Conservation (phyloP, 1,140 invertebrate genomes). For the Scaptodrosophila lebanonensis region DNA sequence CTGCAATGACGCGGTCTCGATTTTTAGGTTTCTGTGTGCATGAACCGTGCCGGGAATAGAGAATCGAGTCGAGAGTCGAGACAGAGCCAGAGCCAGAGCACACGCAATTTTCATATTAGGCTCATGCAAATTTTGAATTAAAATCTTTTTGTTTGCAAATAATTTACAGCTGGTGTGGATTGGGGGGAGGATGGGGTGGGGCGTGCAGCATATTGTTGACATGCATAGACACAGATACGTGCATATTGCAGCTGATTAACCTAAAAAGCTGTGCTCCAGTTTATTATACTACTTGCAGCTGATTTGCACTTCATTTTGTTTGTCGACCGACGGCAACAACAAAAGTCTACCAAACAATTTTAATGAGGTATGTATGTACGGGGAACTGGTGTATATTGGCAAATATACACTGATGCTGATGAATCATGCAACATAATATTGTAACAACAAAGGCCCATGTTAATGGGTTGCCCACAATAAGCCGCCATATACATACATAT, state of each 20-base stretch:
- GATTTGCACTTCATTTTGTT: slow-evolving; percentile 26
- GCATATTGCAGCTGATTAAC: slow-evolving; percentile 56
- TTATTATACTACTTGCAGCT: slow-evolving; percentile 17
- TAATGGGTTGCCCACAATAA: no score
- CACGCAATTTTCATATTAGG: slow-evolving; percentile 68
- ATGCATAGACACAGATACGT: no score
- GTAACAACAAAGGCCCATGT: no score
- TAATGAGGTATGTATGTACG: not conserved
- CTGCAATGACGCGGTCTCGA: slow-evolving; percentile 33
- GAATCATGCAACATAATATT: no score
- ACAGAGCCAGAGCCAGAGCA: not conserved
- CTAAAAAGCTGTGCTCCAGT: slow-evolving; percentile 34
- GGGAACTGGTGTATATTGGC: not conserved
- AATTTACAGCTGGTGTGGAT: slow-evolving; percentile 20
- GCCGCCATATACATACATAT: no score
- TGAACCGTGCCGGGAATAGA: no score
- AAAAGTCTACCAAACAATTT: slow-evolving; percentile 43
- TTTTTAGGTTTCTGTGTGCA: slow-evolving; percentile 40
- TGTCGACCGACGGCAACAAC: no score
- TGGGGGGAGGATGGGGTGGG: not conserved
- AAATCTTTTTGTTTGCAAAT: slow-evolving; percentile 54
- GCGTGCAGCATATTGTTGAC: slow-evolving; percentile 33
- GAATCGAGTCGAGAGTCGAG: no score
- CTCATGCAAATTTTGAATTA: slow-evolving; percentile 54
- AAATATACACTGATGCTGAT: no score